phyloP scores from a whole-genome alignment of 53 echinoderm and acorn worm genomes.

The Paracentrotus lividus region DNA sequence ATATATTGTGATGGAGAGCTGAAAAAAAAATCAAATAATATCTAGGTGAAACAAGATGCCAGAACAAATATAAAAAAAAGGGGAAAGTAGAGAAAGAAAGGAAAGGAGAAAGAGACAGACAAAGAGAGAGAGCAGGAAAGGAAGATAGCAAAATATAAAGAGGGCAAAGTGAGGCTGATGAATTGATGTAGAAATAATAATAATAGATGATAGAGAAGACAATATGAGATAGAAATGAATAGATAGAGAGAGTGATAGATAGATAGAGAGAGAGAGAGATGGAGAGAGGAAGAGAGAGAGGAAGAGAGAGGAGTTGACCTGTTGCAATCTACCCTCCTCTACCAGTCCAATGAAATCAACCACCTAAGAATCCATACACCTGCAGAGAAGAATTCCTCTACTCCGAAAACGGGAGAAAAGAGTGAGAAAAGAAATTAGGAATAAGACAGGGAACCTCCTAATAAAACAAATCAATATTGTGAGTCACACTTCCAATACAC shows the following conservation, averaged over 20 bases:
- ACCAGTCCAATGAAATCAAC: background rate
- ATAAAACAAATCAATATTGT: slow-evolving; percentile 53
- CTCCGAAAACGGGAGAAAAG: background rate
- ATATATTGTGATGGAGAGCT: too few species aligned
- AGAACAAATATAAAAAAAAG: too few species aligned
- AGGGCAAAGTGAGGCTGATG: too few species aligned
- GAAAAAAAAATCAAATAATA: too few species aligned
- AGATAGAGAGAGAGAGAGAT: background rate
- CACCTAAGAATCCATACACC: background rate
- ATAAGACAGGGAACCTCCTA: slow-evolving; percentile 29
- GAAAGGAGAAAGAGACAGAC: background rate
- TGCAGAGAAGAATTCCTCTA: slow-evolving; percentile 10
- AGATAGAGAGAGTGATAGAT: background rate
- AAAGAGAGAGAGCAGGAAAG: background rate
- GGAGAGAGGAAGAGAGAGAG: background rate
- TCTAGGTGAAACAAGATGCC: too few species aligned
- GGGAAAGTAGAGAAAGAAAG: background rate
- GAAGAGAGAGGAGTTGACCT: background rate
- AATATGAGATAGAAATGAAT: background rate
- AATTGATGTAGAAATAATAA: background rate
- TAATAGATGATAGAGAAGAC: background rate
- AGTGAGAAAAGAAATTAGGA: background rate
- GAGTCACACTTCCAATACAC: background rate
- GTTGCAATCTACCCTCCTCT: background rate
- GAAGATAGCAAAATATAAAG: background rate